Percentiles rank a stretch among this genome's conserved stretches.
phyloP scores from a whole-genome alignment of 2,797 vertebrate genomes.

The Sandelia bainsii region DNA sequence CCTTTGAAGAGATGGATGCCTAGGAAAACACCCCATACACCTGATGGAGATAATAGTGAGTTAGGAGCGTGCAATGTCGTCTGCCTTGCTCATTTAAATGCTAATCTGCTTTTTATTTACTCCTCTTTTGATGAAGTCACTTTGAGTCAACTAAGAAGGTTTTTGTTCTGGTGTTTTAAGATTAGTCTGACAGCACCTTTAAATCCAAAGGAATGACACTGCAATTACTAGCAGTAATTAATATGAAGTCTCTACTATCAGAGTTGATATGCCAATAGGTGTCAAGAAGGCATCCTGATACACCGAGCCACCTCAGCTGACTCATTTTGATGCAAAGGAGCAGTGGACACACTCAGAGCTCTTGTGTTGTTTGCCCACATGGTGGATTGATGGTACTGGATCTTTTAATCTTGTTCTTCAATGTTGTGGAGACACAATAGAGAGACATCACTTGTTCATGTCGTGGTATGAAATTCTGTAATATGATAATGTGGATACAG shows the following conservation, averaged over 20 bases:
- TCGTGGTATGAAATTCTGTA: no score
- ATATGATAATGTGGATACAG: no score
- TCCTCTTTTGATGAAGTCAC: not conserved
- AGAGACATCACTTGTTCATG: no score
- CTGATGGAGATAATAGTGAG: constrained; percentile 44
- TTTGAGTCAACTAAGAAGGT: not conserved
- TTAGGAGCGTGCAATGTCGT: not conserved
- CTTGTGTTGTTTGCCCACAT: no score
- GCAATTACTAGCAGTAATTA: no score
- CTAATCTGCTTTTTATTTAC: constrained; percentile 28
- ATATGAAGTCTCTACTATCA: not conserved
- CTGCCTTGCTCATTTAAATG: constrained; percentile 39
- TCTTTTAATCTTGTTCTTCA: no score
- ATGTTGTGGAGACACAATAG: no score
- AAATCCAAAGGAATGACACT: not conserved
- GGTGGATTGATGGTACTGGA: no score
- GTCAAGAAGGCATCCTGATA: no score
- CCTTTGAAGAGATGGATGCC: constrained; percentile 24
- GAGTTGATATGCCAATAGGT: not conserved
- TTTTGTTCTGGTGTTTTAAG: not conserved
- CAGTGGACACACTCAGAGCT: no score
- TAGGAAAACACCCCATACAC: constrained; percentile 34
- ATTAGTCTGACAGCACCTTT: not conserved
- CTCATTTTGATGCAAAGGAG: no score
- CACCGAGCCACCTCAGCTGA: no score